These are phyloP conservation scores for Origma solitaria DNA, from an alignment of 2,113 vertebrate species.

Conservation along the genomic window DNA sequence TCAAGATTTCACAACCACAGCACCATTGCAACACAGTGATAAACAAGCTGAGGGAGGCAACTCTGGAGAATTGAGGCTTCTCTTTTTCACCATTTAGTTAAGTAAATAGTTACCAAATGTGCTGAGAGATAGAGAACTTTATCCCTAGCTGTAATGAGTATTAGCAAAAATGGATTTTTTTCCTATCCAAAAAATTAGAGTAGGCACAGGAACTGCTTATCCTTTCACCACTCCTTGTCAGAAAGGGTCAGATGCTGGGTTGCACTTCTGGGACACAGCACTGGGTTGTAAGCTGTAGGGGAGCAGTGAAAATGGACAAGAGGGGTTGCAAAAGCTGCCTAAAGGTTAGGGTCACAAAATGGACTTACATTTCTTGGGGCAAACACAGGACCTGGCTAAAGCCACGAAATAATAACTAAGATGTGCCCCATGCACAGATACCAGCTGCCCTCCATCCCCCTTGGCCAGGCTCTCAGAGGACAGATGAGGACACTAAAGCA, in stretches of 20 bases:
- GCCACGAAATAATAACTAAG: not conserved
- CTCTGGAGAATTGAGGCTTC: slow-evolving; percentile 64
- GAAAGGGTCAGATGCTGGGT: not conserved
- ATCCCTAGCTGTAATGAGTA: not conserved
- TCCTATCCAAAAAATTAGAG: not conserved
- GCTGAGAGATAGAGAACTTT: slow-evolving; percentile 8
- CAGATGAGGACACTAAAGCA: not conserved
- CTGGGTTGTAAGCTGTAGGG: not conserved
- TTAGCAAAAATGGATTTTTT: slow-evolving; percentile 3
- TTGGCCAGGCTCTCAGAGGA: not conserved
- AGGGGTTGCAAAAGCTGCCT: not conserved
- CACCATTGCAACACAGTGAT: slow-evolving; percentile 69
- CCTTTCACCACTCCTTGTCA: not conserved
- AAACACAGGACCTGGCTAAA: not conserved
- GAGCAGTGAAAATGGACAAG: not conserved
- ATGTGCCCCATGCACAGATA: not conserved
- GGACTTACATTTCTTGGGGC: not conserved
- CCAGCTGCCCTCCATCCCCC: not conserved
- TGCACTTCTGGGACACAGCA: not conserved
- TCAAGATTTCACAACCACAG: slow-evolving; percentile 72
- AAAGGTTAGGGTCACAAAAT: not conserved
- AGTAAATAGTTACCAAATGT: slow-evolving; percentile 69
- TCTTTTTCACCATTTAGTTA: slow-evolving; percentile 51
- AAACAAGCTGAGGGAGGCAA: slow-evolving; percentile 59
- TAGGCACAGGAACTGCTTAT: not conserved